Evolutionary conservation across 2,888 invertebrate genomes (phyloP), one percentile per base, ranked within the genome.

Genomic region (Cephus pulcher): DNA sequence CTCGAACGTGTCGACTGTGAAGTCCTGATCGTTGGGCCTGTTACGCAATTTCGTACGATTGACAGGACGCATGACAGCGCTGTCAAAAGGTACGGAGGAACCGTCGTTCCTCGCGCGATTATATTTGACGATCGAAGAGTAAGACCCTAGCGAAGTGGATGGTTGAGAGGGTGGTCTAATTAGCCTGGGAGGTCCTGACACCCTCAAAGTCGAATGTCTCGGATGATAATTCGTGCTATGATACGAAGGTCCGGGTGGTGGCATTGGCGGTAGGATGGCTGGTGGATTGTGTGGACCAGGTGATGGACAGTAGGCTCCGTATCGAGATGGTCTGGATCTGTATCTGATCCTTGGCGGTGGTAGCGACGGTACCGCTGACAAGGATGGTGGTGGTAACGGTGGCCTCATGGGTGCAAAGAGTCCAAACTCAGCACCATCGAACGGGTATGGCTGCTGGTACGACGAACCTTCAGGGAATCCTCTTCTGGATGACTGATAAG

Each of bases 1-100:
- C 15, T 90, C 90, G 78, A 88, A 90, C 0, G 88, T 89, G 37
- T 90, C 90, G 3, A 84, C 82, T 1, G 90, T 90, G 37, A 90
- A 90, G 74, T 90, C 90, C 75, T 86, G 86, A 11, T 90, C 89
- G 11, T 86, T 88, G 6, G 40, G 32, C 3, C 79, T 78, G 37
- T 12, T 34, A 2, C 71, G 71, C 23, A 23, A 23, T 34, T 71
- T 71, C 34, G 4, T 34, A 15, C 32, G 71, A 12, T 4, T 32
- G 6, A 23, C 12, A 32, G 32, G 32, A 32, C 12, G 32, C 71
- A 32, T 33, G 12, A 71, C 12, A 71, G 33, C 32, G 15, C 12
- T 32, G 71, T 34, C 71, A 11, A 32, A 34, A 9, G 11, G 71
- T 15, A 12, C 33, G 1, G 33, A 6, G 6, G 33, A 6, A 32